Percentiles rank a stretch among this genome's conserved stretches.
phyloP scores from a whole-genome alignment of 2,113 vertebrate genomes.

The Aleadryas rufinucha region DNA sequence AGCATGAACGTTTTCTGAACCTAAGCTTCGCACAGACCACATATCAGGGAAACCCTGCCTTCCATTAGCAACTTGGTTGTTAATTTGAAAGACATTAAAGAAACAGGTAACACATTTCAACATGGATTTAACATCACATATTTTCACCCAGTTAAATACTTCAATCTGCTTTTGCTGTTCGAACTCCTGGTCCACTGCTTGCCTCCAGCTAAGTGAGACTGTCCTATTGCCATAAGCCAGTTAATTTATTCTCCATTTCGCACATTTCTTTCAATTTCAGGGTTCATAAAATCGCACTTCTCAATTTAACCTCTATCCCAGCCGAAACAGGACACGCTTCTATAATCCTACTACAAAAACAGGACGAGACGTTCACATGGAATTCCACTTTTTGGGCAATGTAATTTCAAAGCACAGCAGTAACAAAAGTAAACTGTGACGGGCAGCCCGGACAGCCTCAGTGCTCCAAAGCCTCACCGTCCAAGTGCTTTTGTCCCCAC shows the following conservation, averaged over 20 bases:
- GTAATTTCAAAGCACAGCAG: not conserved
- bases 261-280: not conserved
- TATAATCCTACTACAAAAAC: not conserved
- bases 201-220: not conserved
- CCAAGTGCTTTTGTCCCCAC: not conserved
- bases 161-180: not conserved
- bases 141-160: not conserved
- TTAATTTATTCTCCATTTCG: not conserved
- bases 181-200: not conserved
- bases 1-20: rapidly evolving
- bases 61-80: not conserved
- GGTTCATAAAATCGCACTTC: not conserved
- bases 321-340: not conserved
- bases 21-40: not conserved
- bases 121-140: not conserved
- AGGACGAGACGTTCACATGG: rapidly evolving
- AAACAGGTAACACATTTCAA: not conserved
- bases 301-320: not conserved
- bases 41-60: not conserved
- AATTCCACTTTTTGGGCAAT: not conserved
- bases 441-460: not conserved
- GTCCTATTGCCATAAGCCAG: not conserved
- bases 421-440: not conserved
- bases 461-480: not conserved
- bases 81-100: not conserved